Conservation (phyloP, 2,113 vertebrate genomes). For the Gadus macrocephalus region DNA sequence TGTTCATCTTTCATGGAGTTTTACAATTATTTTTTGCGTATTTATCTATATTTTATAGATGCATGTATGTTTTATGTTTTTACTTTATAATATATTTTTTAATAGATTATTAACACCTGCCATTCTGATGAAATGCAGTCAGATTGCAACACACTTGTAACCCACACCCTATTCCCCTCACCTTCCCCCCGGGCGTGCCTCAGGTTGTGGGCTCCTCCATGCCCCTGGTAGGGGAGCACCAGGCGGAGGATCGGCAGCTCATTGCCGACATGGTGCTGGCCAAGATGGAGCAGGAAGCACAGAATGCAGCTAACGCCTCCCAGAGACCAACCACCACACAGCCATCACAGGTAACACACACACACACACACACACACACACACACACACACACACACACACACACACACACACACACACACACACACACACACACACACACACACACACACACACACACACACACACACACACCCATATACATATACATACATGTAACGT, state of each 20-base stretch:
- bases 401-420: too few species aligned
- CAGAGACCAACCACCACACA: constrained; percentile 78
- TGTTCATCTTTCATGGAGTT: too few species aligned
- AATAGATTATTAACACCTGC: neutral
- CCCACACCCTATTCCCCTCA: neutral
- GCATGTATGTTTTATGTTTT: too few species aligned
- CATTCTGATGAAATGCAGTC: neutral
- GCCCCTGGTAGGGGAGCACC: constrained; percentile 91
- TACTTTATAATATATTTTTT: too few species aligned
- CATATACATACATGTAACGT: too few species aligned
- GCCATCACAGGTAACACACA: neutral
- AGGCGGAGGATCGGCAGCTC: constrained; percentile 83
- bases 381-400: too few species aligned
- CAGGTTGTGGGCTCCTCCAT: constrained; percentile 90
- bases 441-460: too few species aligned
- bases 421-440: too few species aligned
- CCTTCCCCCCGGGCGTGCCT: constrained; percentile 1
- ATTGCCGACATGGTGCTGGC: constrained; percentile 83
- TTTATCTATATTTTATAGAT: too few species aligned
- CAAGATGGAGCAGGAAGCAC: constrained; percentile 83
- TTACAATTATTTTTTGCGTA: too few species aligned
- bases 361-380: neutral
- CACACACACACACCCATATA: too few species aligned
- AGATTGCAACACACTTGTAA: neutral
- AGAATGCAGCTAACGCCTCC: constrained; percentile 77